A percentile compares a stretch with the other conserved stretches of the same genome.
These are phyloP conservation scores for Hyperoplus lanceolatus DNA, from an alignment of 2,797 vertebrate genomes.

Conservation along the genomic window DNA sequence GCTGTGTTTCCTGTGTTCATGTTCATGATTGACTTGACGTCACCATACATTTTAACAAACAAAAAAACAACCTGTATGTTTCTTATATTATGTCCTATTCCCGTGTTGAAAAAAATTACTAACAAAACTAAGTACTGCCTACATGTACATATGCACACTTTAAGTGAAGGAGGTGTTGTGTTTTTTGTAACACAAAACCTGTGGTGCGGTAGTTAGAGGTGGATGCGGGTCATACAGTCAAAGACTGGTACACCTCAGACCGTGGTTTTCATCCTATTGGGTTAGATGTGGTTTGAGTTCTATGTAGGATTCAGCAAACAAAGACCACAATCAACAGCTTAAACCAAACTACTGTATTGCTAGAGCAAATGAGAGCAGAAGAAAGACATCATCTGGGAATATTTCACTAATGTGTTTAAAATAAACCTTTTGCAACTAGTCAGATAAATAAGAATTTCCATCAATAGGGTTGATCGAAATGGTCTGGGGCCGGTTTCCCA, in stretches of 20 bases:
- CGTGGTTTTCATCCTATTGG: not conserved
- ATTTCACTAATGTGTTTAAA: not conserved
- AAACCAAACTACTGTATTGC: not conserved
- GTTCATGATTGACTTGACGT: not conserved
- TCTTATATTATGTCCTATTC: not conserved
- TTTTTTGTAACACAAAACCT: not conserved
- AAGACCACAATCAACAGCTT: not conserved
- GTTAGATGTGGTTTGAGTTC: conserved; percentile 10
- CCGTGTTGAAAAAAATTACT: not conserved
- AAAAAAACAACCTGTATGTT: not conserved
- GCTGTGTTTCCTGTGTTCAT: conserved; percentile 4
- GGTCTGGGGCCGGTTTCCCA: too few relatives aligned
- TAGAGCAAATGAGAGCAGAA: not conserved
- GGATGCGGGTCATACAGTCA: not conserved
- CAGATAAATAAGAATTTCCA: too few relatives aligned
- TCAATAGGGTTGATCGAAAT: not conserved
- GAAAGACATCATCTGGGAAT: not conserved
- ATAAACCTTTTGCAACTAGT: not conserved
- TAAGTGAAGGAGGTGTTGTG: not conserved
- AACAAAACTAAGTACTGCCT: not conserved
- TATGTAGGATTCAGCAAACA: not conserved
- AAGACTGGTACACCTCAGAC: not conserved
- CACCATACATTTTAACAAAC: conserved; percentile 2
- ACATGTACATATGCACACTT: not conserved
- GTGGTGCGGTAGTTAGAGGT: not conserved